phyloP scores from a whole-genome alignment of 1,140 invertebrate genomes.

The Bombus haemorrhoidalis region DNA sequence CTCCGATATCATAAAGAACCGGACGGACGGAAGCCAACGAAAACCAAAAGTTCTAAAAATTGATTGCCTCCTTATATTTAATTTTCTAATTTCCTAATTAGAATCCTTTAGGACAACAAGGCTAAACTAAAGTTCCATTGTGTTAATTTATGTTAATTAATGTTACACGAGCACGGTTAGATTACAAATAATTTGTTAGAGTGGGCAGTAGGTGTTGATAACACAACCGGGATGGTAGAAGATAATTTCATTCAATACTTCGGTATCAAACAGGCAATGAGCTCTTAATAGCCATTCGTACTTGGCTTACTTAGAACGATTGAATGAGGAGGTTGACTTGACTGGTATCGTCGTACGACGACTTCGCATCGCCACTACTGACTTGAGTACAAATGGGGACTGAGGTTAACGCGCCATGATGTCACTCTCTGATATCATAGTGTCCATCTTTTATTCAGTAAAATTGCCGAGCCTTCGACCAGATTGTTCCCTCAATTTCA shows the following conservation, averaged over 20 bases:
- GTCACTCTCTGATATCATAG: slow-evolving; percentile 42
- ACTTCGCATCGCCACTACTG: slow-evolving; percentile 37
- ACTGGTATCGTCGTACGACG: slow-evolving; percentile 30
- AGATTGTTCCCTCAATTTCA: background rate
- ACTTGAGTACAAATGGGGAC: slow-evolving; percentile 43
- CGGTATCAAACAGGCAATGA: slow-evolving; percentile 32
- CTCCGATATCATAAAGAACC: background rate
- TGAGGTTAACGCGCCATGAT: slow-evolving; percentile 49
- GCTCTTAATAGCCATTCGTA: slow-evolving; percentile 34
- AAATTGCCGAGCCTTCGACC: background rate
- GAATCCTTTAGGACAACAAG: background rate
- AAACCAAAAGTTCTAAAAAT: background rate
- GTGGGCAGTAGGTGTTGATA: background rate
- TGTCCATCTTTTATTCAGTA: slow-evolving; percentile 5
- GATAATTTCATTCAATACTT: slow-evolving; percentile 42
- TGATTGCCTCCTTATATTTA: too few relatives aligned
- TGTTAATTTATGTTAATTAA: too few relatives aligned
- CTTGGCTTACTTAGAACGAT: slow-evolving; percentile 50
- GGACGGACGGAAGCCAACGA: background rate
- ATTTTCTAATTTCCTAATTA: too few relatives aligned
- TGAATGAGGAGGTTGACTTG: slow-evolving; percentile 25
- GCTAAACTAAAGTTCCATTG: background rate
- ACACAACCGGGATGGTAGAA: background rate
- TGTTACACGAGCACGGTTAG: background rate
- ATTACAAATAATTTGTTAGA: background rate